These are phyloP conservation scores for Papilio gigon DNA, from an alignment of 2,888 invertebrate genomes.

Conservation along the genomic window DNA sequence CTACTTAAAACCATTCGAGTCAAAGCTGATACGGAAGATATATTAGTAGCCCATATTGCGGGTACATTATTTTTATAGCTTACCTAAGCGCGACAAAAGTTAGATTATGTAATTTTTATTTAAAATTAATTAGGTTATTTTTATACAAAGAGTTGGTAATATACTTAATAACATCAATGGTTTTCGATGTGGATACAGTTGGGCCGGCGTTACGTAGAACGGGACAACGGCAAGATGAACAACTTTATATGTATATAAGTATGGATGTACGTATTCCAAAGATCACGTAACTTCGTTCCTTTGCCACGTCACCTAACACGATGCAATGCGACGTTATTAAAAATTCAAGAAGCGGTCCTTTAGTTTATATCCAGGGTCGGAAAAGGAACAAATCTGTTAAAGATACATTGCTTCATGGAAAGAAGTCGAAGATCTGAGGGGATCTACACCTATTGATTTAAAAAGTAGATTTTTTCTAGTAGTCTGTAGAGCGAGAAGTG, in stretches of 20 bases:
- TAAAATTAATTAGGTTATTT: not conserved
- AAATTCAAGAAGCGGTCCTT: not conserved
- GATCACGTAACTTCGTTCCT: not conserved
- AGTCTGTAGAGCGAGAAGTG: too few relatives aligned
- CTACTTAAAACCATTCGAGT: constrained; percentile 9
- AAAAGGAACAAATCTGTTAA: not conserved
- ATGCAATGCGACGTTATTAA: constrained; percentile 4
- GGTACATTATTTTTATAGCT: constrained; percentile 17
- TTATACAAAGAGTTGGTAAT: too few relatives aligned
- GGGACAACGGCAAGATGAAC: not conserved
- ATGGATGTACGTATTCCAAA: not conserved
- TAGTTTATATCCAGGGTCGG: not conserved
- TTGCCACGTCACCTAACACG: not conserved
- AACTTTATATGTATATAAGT: not conserved
- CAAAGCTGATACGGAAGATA: constrained; percentile 19
- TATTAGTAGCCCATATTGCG: constrained; percentile 14
- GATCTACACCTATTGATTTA: too few relatives aligned
- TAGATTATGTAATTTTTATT: not conserved
- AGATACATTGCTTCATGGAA: not conserved
- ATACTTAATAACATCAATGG: too few relatives aligned
- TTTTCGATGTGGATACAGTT: not conserved
- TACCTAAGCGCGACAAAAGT: not conserved
- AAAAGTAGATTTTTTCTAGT: too few relatives aligned
- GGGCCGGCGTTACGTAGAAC: not conserved
- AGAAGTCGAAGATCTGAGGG: not conserved